These are phyloP conservation scores for Amphimallon solstitiale DNA, from an alignment of 2,888 invertebrate genomes.

Conservation along the genomic window DNA sequence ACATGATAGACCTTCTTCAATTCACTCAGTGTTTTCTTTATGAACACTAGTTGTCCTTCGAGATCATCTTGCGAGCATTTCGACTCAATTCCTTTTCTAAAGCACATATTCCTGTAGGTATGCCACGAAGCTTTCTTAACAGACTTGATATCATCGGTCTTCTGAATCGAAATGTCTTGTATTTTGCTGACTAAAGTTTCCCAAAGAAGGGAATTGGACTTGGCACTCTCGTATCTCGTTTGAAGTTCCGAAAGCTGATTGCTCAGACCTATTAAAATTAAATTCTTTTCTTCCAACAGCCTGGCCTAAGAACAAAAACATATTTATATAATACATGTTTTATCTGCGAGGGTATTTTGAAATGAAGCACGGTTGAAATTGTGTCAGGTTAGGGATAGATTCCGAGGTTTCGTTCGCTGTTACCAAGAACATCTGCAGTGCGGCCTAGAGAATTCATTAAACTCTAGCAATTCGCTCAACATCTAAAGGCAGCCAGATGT, in stretches of 20 bases:
- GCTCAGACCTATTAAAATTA: constrained; percentile 72
- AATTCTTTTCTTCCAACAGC: constrained; percentile 70
- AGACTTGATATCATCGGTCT: constrained; percentile 35
- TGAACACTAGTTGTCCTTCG: constrained; percentile 41
- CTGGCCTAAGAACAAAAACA: constrained; percentile 47
- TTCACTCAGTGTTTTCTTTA: constrained; percentile 41
- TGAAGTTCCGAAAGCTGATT: constrained; percentile 71
- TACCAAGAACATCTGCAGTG: too few species aligned
- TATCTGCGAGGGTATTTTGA: too few species aligned
- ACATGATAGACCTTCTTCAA: constrained; percentile 17
- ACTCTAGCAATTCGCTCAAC: too few species aligned
- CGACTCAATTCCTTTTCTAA: constrained; percentile 18
- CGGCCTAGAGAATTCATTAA: too few species aligned
- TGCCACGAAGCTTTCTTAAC: constrained; percentile 39
- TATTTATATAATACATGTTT: background rate
- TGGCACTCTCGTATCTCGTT: constrained; percentile 70
- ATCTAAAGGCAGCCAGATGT: too few species aligned
- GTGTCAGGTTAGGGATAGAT: too few species aligned
- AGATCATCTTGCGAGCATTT: constrained; percentile 21
- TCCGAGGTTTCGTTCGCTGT: too few species aligned
- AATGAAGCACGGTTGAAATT: too few species aligned
- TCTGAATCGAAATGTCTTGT: constrained; percentile 23
- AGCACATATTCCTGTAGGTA: constrained; percentile 43
- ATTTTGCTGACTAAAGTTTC: constrained; percentile 56
- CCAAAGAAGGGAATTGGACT: constrained; percentile 70